phyloP scores from a whole-genome alignment of 2,888 invertebrate species.

The Hydropsyche betteni region DNA sequence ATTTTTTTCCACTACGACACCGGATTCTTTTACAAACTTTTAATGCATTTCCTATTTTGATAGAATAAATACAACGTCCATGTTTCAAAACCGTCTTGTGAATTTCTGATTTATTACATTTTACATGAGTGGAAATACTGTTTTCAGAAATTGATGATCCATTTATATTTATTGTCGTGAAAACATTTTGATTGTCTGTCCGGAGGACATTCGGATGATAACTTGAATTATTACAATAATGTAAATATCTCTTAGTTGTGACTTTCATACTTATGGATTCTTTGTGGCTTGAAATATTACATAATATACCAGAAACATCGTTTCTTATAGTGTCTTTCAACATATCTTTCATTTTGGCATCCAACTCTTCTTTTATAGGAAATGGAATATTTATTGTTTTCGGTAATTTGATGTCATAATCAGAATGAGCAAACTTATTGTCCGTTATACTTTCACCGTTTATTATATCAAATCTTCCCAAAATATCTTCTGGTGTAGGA shows the following conservation, averaged over 20 bases:
- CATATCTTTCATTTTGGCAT: constrained; percentile 17
- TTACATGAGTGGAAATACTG: constrained; percentile 25
- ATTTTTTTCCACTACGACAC: constrained; percentile 45
- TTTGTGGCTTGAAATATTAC: constrained; percentile 33
- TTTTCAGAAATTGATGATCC: constrained; percentile 33
- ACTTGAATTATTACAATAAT: constrained; percentile 43
- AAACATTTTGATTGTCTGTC: constrained; percentile 35
- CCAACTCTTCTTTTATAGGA: constrained; percentile 10
- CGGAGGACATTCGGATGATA: constrained; percentile 35
- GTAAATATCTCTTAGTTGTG: constrained; percentile 39
- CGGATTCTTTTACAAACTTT: constrained; percentile 49
- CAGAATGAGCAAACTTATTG: constrained; percentile 3
- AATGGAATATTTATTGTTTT: constrained; percentile 22
- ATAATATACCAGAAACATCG: constrained; percentile 22
- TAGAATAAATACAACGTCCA: constrained; percentile 50
- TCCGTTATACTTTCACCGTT: constrained; percentile 32
- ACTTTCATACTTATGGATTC: constrained; percentile 30
- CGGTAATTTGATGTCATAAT: constrained; percentile 9
- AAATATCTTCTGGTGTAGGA: constrained; percentile 36
- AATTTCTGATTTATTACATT: constrained; percentile 49
- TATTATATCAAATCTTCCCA: constrained; percentile 42
- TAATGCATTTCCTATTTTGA: constrained; percentile 46
- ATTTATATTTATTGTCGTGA: constrained; percentile 45
- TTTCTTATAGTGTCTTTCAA: constrained; percentile 30
- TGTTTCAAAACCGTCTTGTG: constrained; percentile 44